phyloP scores from a whole-genome alignment of 2,888 invertebrate genomes.

The Alloplasta piceator region DNA sequence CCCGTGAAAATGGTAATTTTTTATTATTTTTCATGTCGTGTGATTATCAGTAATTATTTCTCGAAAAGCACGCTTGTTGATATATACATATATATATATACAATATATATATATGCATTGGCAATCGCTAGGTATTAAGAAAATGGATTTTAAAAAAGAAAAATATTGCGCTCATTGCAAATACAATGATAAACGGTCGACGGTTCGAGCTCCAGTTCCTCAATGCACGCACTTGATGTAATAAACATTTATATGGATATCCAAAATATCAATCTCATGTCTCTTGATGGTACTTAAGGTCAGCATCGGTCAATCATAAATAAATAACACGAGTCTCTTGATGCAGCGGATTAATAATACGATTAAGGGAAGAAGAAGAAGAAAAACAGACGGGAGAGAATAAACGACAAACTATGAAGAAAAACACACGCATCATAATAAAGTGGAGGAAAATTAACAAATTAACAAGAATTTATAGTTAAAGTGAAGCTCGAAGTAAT shows the following conservation, averaged over 20 bases:
- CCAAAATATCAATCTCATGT: slow-evolving; percentile 79
- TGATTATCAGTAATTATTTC: too few species aligned
- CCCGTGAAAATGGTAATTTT: not conserved
- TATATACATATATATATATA: not conserved
- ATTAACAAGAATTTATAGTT: slow-evolving; percentile 51
- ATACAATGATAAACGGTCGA: slow-evolving; percentile 60
- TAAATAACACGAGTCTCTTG: slow-evolving; percentile 30
- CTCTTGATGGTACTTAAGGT: slow-evolving; percentile 79
- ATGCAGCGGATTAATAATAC: slow-evolving; percentile 50
- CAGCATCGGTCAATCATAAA: slow-evolving; percentile 60
- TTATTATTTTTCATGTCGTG: too few species aligned
- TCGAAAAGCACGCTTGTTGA: slow-evolving; percentile 4
- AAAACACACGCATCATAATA: slow-evolving; percentile 42
- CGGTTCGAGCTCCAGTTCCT: slow-evolving; percentile 57
- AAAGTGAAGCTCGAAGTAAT: slow-evolving; percentile 54
- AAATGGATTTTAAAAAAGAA: not conserved
- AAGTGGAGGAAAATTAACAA: slow-evolving; percentile 47
- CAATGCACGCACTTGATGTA: slow-evolving; percentile 74
- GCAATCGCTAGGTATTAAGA: slow-evolving; percentile 50
- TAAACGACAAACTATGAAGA: slow-evolving; percentile 42
- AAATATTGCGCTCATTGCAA: slow-evolving; percentile 33
- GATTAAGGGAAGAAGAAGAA: slow-evolving; percentile 8
- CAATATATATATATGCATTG: slow-evolving; percentile 27
- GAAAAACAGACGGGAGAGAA: slow-evolving; percentile 36
- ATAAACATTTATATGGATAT: slow-evolving; percentile 76